Conservation (phyloP, 2,113 vertebrate genomes). For the Istiophorus platypterus region DNA sequence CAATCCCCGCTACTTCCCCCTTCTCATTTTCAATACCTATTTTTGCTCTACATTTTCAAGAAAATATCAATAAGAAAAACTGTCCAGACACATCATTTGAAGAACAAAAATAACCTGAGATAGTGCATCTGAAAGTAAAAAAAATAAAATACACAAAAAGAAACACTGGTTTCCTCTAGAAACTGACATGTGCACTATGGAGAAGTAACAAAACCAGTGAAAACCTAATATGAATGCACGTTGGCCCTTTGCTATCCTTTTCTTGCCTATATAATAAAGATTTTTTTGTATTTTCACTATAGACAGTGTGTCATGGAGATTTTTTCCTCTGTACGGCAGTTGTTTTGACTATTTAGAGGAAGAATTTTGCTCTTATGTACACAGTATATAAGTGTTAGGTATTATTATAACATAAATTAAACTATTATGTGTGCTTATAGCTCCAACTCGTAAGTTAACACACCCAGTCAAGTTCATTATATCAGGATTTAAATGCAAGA, state of each 20-base stretch:
- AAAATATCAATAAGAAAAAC: neutral
- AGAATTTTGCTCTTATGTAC: neutral
- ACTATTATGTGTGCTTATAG: neutral
- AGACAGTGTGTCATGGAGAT: neutral
- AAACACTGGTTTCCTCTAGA: neutral
- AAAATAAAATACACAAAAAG: neutral
- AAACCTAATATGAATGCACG: neutral
- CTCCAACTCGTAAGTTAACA: constrained; percentile 7
- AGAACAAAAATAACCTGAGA: constrained; percentile 4
- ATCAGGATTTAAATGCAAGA: constrained; percentile 38
- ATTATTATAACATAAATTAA: neutral
- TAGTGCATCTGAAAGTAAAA: neutral
- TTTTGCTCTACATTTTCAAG: neutral
- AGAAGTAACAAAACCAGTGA: neutral
- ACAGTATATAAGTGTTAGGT: neutral
- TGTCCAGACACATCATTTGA: neutral
- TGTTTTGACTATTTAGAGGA: neutral
- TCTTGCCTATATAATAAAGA: neutral
- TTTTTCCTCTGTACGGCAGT: neutral
- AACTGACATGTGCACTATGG: neutral
- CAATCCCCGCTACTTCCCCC: neutral
- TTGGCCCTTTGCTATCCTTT: constrained; percentile 8
- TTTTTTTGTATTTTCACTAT: neutral
- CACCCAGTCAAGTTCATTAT: constrained; percentile 20
- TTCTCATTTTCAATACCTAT: neutral